Conservation (phyloP, 2,888 invertebrate species). For the Psylliodes chrysocephalus region DNA sequence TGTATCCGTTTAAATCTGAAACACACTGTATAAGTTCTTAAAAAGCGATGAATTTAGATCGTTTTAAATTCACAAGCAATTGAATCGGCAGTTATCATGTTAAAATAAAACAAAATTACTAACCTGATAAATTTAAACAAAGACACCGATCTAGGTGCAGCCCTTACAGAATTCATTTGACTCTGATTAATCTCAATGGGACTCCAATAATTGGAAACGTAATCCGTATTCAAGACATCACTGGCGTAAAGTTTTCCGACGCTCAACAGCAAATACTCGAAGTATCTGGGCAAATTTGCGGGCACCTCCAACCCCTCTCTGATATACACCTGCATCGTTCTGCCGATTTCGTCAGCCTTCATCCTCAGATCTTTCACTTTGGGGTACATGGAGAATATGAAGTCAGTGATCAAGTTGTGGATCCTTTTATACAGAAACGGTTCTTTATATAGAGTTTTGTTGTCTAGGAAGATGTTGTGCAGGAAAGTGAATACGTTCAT, state of each 20-base stretch:
- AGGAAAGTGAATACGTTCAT: slow-evolving; percentile 84
- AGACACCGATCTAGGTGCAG: slow-evolving; percentile 76
- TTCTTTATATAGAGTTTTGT: slow-evolving; percentile 74
- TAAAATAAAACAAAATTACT: no score
- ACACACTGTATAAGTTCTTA: no score
- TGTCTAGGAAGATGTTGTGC: slow-evolving; percentile 77
- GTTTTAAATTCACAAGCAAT: no score
- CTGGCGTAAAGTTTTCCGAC: slow-evolving; percentile 81
- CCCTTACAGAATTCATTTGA: slow-evolving; percentile 60
- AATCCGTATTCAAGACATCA: slow-evolving; percentile 76
- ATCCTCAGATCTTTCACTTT: slow-evolving; percentile 86
- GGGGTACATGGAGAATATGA: slow-evolving; percentile 91
- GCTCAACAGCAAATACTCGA: slow-evolving; percentile 84
- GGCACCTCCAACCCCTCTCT: slow-evolving; percentile 72
- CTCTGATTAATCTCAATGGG: slow-evolving; percentile 66
- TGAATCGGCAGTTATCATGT: no score
- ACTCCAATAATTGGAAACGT: slow-evolving; percentile 87
- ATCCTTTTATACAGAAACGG: slow-evolving; percentile 86
- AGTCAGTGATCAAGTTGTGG: slow-evolving; percentile 89
- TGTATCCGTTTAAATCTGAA: no score
- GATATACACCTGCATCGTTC: slow-evolving; percentile 73
- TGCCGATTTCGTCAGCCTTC: slow-evolving; percentile 89
- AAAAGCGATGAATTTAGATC: no score
- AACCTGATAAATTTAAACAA: slow-evolving; percentile 88
- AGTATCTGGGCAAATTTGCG: slow-evolving; percentile 78